Conservation (phyloP, 2,888 invertebrate genomes). For the Rhimphoctona megacephalus region DNA sequence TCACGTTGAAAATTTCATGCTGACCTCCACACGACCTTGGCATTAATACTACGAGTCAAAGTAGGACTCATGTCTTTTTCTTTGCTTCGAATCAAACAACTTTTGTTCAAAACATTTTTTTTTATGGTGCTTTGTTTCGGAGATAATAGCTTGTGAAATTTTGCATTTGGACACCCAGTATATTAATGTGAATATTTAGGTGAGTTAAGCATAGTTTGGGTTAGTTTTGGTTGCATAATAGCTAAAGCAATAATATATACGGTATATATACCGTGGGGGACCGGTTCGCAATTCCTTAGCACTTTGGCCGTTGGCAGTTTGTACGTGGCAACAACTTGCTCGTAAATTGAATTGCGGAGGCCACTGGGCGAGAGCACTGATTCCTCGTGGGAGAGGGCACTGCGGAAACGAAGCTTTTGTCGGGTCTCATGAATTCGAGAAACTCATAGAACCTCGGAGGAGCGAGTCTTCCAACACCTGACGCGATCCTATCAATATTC, state of each 20-base stretch:
- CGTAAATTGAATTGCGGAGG: constrained; percentile 73
- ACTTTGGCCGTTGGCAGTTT: constrained; percentile 67
- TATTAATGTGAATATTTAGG: background rate
- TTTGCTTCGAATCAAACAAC: background rate
- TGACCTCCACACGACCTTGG: background rate
- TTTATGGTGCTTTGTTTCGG: background rate
- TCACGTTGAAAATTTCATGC: background rate
- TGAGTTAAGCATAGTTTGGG: constrained; percentile 26
- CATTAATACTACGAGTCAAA: background rate
- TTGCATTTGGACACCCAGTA: background rate
- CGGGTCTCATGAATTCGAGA: constrained; percentile 61
- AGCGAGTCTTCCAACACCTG: constrained; percentile 25
- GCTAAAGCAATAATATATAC: constrained; percentile 60
- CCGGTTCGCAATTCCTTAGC: constrained; percentile 57
- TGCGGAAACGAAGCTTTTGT: constrained; percentile 16
- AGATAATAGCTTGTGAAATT: background rate
- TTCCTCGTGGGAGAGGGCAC: constrained; percentile 71
- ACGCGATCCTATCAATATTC: constrained; percentile 63
- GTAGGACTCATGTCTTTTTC: background rate
- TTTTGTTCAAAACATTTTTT: background rate
- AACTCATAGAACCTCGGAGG: constrained; percentile 34
- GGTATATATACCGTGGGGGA: constrained; percentile 16
- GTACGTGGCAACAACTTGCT: constrained; percentile 72
- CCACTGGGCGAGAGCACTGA: constrained; percentile 66
- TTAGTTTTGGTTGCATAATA: constrained; percentile 40